Percentiles rank a stretch among this genome's conserved stretches.
Conservation (phyloP, 2,888 invertebrate genomes). For the Pseudoips prasinana region DNA sequence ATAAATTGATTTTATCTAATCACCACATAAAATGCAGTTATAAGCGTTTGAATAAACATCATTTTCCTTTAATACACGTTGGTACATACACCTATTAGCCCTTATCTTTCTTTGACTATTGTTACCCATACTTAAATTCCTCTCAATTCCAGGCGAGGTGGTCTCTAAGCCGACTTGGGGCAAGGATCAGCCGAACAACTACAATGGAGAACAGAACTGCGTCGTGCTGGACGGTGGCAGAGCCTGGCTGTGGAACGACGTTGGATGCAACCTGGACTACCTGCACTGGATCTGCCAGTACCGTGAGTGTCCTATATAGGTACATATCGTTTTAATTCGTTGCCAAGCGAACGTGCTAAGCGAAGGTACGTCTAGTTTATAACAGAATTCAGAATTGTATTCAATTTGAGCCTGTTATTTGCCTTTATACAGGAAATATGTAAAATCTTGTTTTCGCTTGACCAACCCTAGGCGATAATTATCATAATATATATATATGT, state of each 20-base stretch:
- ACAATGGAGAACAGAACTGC: slow-evolving; percentile 97
- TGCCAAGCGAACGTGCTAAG: slow-evolving; percentile 37
- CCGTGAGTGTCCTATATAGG: slow-evolving; percentile 85
- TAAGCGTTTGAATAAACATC: too few species aligned
- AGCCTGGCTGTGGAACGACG: slow-evolving; percentile 97
- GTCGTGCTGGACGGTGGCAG: slow-evolving; percentile 95
- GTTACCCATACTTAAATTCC: too few species aligned
- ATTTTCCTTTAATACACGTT: too few species aligned
- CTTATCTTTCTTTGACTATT: too few species aligned
- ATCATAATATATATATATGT: too few species aligned
- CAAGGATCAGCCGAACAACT: slow-evolving; percentile 96
- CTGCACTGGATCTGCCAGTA: slow-evolving; percentile 96
- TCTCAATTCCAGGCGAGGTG: slow-evolving; percentile 91
- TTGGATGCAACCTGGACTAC: slow-evolving; percentile 96
- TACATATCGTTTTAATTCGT: slow-evolving; percentile 70
- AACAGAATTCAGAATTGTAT: not conserved
- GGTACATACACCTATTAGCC: too few species aligned
- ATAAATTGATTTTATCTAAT: too few species aligned
- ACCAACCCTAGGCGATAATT: too few species aligned
- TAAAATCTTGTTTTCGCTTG: too few species aligned
- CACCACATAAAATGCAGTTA: too few species aligned
- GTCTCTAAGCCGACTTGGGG: slow-evolving; percentile 94
- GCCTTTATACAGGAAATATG: not conserved
- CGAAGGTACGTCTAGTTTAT: slow-evolving; percentile 20
- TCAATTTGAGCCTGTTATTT: not conserved